These are phyloP conservation scores for Polydrusus pterygomalis DNA, from an alignment of 2,888 invertebrate genomes.

Conservation along the genomic window DNA sequence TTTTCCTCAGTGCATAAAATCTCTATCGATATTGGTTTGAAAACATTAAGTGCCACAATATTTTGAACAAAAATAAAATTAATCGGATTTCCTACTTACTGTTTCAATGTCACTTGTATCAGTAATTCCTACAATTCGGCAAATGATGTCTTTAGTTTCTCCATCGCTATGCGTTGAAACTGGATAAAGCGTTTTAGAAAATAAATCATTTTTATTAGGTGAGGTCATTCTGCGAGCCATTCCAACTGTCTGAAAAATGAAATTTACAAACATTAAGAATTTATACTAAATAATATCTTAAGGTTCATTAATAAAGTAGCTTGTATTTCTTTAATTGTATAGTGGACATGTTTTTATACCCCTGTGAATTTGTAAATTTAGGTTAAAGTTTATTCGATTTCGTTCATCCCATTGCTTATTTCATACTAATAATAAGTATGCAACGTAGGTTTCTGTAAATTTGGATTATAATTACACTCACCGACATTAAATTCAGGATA, in stretches of 20 bases:
- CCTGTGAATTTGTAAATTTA: too few relatives aligned
- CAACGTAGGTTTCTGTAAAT: too few relatives aligned
- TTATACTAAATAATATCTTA: neutral
- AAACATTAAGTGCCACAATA: neutral
- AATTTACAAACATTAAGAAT: neutral
- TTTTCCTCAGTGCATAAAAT: too few relatives aligned
- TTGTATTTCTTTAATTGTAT: too few relatives aligned
- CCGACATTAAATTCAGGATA: too few relatives aligned
- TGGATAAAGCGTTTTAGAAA: slow-evolving; percentile 48
- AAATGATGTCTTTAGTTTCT: slow-evolving; percentile 53
- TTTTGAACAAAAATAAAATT: neutral
- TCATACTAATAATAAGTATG: too few relatives aligned
- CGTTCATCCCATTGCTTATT: too few relatives aligned
- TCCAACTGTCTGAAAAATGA: slow-evolving; percentile 20
- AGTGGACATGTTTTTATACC: too few relatives aligned
- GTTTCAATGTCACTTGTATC: slow-evolving; percentile 55
- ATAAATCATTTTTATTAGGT: slow-evolving; percentile 28
- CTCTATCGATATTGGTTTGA: too few relatives aligned
- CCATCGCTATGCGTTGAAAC: slow-evolving; percentile 44
- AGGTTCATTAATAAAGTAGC: too few relatives aligned
- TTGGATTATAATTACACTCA: too few relatives aligned
- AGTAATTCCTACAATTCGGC: slow-evolving; percentile 54
- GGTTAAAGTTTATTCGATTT: too few relatives aligned
- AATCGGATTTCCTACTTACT: slow-evolving; percentile 27
- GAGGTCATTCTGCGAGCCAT: slow-evolving; percentile 10